These are phyloP conservation scores for Thymelicus lineola DNA, from an alignment of 2,888 invertebrate species.

Conservation along the genomic window DNA sequence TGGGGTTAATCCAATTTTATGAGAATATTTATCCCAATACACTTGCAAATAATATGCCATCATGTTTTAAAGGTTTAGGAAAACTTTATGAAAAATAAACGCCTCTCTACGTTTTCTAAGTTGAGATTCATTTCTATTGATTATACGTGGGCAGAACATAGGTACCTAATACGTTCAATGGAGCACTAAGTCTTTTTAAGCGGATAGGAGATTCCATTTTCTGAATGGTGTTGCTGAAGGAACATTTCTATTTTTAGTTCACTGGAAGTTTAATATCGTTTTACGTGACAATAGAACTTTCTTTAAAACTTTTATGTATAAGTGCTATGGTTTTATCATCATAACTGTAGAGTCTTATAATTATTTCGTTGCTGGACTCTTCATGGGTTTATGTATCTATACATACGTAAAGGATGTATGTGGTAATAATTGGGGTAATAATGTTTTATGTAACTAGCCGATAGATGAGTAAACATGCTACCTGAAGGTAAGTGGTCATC, in stretches of 20 bases:
- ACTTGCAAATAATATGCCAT: conserved; percentile 13
- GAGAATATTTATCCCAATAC: conserved; percentile 36
- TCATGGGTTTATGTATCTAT: too few relatives aligned
- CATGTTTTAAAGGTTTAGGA: background rate
- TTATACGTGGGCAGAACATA: background rate
- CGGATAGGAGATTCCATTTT: conserved; percentile 1
- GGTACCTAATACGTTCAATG: background rate
- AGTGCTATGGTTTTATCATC: too few relatives aligned
- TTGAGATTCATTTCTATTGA: background rate
- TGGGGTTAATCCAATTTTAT: conserved; percentile 59
- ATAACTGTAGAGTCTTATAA: too few relatives aligned
- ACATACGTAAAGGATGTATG: too few relatives aligned
- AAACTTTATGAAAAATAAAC: too few relatives aligned
- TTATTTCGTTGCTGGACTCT: too few relatives aligned
- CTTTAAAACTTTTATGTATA: too few relatives aligned
- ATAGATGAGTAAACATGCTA: too few relatives aligned
- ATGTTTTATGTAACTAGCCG: too few relatives aligned
- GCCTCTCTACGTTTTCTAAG: too few relatives aligned
- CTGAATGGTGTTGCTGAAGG: background rate
- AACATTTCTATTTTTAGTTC: background rate
- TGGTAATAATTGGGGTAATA: too few relatives aligned
- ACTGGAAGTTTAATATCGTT: background rate
- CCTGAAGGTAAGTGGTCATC: too few relatives aligned
- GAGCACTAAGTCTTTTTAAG: background rate
- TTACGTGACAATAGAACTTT: background rate